Base-by-base conservation (phyloP, 1,140 invertebrate genomes). In the Cydia splendana region DNA sequence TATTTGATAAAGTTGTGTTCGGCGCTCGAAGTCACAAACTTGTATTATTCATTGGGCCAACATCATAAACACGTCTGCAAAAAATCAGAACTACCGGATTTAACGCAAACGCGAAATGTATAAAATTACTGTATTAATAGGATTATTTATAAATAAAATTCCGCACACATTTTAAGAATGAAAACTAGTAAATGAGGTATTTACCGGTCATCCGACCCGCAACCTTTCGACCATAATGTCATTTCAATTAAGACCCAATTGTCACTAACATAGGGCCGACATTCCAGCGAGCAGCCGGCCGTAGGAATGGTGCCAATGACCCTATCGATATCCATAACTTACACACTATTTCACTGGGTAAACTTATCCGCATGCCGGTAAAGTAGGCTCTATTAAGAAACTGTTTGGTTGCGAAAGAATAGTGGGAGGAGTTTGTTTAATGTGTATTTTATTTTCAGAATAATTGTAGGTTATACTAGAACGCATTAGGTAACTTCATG, bases 301-400 rank as follows among this genome's bases (percentile, higher is more conserved):
- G 10, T 34, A 9, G 75, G 77, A 83, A 81, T 81, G 80, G 80
- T 81, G 82, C 77, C 82, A 78, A 80, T 78, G 82, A 83, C 82
- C 82, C 67, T 42, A 75, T 51, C 42, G 34, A 74, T 80, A 78
- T 48, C 76, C 79, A 81, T 81, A 80, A 80, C 79, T 79, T 78
- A 81, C 79, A 79, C 78, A 81, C 79, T 81, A 75, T 79, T 79
- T 78, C 76, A 79, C 77, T 74, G 73, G 75, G 57, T 74, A 78
- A 80, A 77, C 73, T 78, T 69, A 42, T 53, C 67, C 67, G 57
- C 51, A 53, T 62, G 57, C 57, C 20, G n/a, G 34, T 42, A 34
- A 67, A 67, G 67, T 51, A 53, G 57, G 76, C 65, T 45, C 67
- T 76, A 67, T 79, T 74, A 45, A 42, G 77, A 77, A 78, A 81